Conservation (phyloP, 2,797 vertebrate species). For the Brachyrhaphis roseni region DNA sequence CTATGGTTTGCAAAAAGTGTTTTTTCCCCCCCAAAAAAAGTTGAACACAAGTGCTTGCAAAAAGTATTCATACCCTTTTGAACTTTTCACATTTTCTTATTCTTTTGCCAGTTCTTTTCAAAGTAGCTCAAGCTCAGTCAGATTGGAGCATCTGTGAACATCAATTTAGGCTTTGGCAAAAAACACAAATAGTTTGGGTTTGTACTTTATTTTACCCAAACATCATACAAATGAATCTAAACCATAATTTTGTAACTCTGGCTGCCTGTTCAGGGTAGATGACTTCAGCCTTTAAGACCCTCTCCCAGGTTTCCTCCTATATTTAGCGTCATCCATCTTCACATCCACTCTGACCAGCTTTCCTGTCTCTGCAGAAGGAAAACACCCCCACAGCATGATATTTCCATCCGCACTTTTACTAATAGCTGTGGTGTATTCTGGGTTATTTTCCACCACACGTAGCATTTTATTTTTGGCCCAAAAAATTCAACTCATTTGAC, state of each 20-base stretch:
- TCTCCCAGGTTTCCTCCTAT: background rate
- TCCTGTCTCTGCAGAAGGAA: background rate
- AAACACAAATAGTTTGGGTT: background rate
- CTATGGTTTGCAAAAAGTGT: background rate
- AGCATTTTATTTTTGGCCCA: background rate
- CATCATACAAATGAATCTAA: background rate
- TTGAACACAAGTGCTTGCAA: background rate
- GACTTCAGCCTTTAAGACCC: background rate
- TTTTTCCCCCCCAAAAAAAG: background rate
- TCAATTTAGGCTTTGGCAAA: background rate
- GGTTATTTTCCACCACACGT: background rate
- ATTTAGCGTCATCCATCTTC: background rate
- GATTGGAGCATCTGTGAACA: background rate
- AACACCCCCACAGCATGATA: background rate
- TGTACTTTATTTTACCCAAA: background rate
- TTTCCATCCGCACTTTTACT: background rate
- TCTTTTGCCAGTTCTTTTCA: too few species aligned
- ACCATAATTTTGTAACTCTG: background rate
- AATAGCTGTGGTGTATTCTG: background rate
- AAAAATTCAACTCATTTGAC: background rate
- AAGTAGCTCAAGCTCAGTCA: background rate
- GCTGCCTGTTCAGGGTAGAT: background rate
- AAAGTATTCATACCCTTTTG: background rate
- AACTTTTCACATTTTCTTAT: background rate
- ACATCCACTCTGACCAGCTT: background rate